Evolutionary conservation across 1,140 invertebrate species (phyloP).

Genomic region (Schmidtea mediterranea): DNA sequence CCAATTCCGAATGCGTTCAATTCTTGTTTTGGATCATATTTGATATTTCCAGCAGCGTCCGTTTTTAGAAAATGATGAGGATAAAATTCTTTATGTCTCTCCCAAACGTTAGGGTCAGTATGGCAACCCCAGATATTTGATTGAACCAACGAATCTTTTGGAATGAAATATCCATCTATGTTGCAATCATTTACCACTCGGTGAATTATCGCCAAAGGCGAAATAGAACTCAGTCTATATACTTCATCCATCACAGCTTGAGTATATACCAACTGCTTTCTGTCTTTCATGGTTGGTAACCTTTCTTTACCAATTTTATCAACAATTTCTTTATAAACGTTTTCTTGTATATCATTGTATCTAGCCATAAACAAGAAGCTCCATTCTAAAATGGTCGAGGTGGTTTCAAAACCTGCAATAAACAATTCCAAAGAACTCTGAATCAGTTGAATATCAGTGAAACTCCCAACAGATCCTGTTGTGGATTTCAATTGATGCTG

Average conservation of each 20-base stretch:
- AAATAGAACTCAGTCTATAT: slow-evolving; percentile 6
- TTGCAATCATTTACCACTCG: neutral
- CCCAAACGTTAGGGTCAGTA: slow-evolving; percentile 16
- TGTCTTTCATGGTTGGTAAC: slow-evolving; percentile 7
- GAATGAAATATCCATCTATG: slow-evolving; percentile 12
- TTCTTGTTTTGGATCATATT: no score
- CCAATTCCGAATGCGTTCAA: no score
- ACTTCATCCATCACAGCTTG: slow-evolving; percentile 11
- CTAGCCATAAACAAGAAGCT: no score
- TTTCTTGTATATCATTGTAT: no score
- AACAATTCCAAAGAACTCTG: no score
- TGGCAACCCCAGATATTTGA: slow-evolving; percentile 30
- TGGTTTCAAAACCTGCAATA: no score
- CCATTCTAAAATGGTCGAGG: no score
- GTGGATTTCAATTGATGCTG: no score
- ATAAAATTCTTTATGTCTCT: slow-evolving; percentile 17
- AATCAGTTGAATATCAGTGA: no score
- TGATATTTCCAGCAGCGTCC: neutral
- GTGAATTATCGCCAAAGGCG: neutral
- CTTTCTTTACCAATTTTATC: slow-evolving; percentile 3
- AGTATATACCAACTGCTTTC: slow-evolving; percentile 8
- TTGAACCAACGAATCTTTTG: slow-evolving; percentile 21
- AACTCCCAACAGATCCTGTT: no score
- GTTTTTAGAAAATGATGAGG: slow-evolving; percentile 12
- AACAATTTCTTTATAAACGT: no score